Base-by-base conservation (phyloP, 2,113 vertebrate species). In the Microtus ochrogaster region DNA sequence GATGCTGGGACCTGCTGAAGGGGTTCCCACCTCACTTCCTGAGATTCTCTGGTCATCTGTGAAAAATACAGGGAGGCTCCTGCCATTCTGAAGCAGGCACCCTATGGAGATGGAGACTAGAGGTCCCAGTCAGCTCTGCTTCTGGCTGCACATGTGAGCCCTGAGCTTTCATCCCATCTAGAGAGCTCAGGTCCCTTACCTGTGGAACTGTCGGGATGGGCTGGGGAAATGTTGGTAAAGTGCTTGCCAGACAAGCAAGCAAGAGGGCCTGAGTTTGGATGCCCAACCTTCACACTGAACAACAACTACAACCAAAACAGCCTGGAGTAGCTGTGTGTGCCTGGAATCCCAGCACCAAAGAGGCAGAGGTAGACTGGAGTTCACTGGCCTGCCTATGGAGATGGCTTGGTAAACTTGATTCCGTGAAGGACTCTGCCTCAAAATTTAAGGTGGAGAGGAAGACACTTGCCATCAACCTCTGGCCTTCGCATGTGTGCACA, bases 41-140 rank as follows among this genome's bases (percentile, higher is more conserved):
- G 72, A 82, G 77, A 10, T 36, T 33, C 2, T 28, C 66, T 0
- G 2, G 19, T 55, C 11, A n/a, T 28, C 2, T 22, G 30, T 0
- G 1, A 17, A 19, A 6, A 41, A 28, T 12, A 21, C 1, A 30
- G 26, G 3, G 2, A 61, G 52, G 30, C 65, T 41, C n/a, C n/a
- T 72, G 61, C 52, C 52, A 0, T 66, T 94, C 87, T 89, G 91
- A 73, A 91, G 87, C 79, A 17, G 41, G 6, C 30, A 72, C 7
- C 3, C 2, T 13, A 2, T 3, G 39, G 47, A 83, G 65, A 90
- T 49, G 21, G 82, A 47, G 36, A 74, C 55, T 11, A 17, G 17
- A 2, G 82, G 22, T 74, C 8, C n/a, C n/a, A 0, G 61, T 21
- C 52, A 41, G 17, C n/a, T 14, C 2, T 41, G 61, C 9, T 41